phyloP scores from a whole-genome alignment of 2,113 vertebrate genomes.

The Orcinus orca region DNA sequence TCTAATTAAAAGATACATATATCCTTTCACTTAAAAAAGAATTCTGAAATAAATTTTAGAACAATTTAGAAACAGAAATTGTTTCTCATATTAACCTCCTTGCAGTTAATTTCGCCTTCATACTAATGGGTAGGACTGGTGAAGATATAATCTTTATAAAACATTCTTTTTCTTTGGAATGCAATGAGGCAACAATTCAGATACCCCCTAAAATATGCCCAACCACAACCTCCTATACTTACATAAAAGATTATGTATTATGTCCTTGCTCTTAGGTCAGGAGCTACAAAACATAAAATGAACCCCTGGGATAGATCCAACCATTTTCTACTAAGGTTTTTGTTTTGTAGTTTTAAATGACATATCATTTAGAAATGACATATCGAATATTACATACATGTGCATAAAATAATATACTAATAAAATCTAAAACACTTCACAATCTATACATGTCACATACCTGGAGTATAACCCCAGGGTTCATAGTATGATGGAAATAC shows the following conservation, averaged over 20 bases:
- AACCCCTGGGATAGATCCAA: not conserved
- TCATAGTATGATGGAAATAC: slow-evolving; percentile 99
- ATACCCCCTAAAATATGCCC: not conserved
- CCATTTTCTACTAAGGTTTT: no score
- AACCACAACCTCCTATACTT: not conserved
- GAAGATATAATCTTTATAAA: not conserved
- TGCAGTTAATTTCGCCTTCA: not conserved
- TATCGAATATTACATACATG: not conserved
- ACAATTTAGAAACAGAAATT: not conserved
- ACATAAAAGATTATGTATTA: not conserved
- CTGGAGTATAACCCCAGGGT: slow-evolving; percentile 98
- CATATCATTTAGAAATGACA: not conserved
- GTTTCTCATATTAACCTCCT: not conserved
- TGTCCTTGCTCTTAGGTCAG: not conserved
- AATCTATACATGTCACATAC: slow-evolving; percentile 75
- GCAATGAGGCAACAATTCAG: not conserved
- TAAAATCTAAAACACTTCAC: not conserved
- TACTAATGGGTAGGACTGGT: not conserved
- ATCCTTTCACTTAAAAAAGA: not conserved
- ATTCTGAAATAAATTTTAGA: not conserved
- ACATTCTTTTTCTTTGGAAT: not conserved
- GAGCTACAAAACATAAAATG: not conserved
- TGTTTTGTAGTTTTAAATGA: no score
- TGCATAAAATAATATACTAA: not conserved
- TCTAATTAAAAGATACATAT: not conserved